A percentile compares a stretch with the other conserved stretches of the same genome.
phyloP scores from a whole-genome alignment of 1,140 invertebrate species.

The Elymnias hypermnestra region DNA sequence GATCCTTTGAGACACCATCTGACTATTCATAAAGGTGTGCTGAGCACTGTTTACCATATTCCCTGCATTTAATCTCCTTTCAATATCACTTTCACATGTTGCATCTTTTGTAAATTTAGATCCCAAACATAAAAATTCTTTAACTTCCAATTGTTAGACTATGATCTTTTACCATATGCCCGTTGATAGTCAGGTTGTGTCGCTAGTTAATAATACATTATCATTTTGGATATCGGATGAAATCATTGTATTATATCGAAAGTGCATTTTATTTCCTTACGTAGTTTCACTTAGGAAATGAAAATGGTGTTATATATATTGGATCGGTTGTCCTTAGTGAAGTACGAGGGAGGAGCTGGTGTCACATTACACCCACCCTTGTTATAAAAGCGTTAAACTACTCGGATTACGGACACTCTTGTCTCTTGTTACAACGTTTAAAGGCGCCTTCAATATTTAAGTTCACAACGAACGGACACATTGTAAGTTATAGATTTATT shows the following conservation, averaged over 20 bases:
- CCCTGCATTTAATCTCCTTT: too few species aligned
- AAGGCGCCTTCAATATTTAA: slow-evolving; percentile 12
- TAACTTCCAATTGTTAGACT: too few species aligned
- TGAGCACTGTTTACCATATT: too few species aligned
- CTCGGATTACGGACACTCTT: slow-evolving; percentile 55
- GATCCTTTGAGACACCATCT: too few species aligned
- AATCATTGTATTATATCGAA: slow-evolving; percentile 2
- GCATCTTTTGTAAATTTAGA: too few species aligned
- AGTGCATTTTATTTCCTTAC: slow-evolving; percentile 16
- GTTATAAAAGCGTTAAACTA: slow-evolving; percentile 58
- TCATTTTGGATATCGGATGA: not conserved
- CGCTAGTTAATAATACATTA: too few species aligned
- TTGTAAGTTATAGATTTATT: too few species aligned
- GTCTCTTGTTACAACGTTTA: slow-evolving; percentile 36
- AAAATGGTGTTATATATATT: slow-evolving; percentile 32
- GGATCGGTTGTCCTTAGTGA: slow-evolving; percentile 17
- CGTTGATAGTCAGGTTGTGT: too few species aligned
- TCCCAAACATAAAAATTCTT: too few species aligned
- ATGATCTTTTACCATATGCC: too few species aligned
- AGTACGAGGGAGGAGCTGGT: slow-evolving; percentile 44
- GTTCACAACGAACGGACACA: not conserved
- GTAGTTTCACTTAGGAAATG: slow-evolving; percentile 64
- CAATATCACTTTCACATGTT: too few species aligned
- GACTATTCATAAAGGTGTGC: too few species aligned
- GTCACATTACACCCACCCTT: slow-evolving; percentile 60